phyloP scores from a whole-genome alignment of 2,888 invertebrate species.

The Lissocephala sabroskyi region DNA sequence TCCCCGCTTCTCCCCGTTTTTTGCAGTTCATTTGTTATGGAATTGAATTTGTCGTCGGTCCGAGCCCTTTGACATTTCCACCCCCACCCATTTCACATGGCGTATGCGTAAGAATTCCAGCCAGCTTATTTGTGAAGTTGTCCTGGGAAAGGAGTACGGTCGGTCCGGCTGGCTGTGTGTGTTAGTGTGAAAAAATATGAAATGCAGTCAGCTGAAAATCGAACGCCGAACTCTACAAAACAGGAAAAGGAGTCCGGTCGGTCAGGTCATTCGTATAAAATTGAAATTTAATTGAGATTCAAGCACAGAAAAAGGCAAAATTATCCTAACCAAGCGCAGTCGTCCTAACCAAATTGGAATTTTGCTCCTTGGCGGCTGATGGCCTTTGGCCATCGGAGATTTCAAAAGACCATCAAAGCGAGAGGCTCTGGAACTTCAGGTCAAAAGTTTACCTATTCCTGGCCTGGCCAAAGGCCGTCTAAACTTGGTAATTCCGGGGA shows the following conservation, averaged over 20 bases:
- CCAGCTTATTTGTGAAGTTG: constrained; percentile 28
- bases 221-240: constrained; percentile 21
- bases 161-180: neutral
- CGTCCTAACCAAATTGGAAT: too few species aligned
- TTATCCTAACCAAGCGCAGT: too few species aligned
- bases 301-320: constrained; percentile 1
- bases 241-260: constrained; percentile 13
- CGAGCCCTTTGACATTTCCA: constrained; percentile 15
- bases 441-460: too few species aligned
- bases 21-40: constrained; percentile 52
- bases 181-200: constrained; percentile 1
- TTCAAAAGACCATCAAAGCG: too few species aligned
- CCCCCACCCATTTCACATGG: constrained; percentile 27
- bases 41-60: constrained; percentile 45
- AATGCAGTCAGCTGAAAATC: constrained; percentile 49
- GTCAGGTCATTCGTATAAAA: too few species aligned
- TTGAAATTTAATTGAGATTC: constrained; percentile 5
- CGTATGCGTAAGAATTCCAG: constrained; percentile 31
- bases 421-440: too few species aligned
- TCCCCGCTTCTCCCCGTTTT: too few species aligned
- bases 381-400: too few species aligned
- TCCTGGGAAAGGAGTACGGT: neutral
- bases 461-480: too few species aligned
- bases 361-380: too few species aligned
- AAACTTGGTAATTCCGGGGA: too few species aligned